phyloP scores from a whole-genome alignment of 2,113 vertebrate species.

The Bos javanicus region DNA sequence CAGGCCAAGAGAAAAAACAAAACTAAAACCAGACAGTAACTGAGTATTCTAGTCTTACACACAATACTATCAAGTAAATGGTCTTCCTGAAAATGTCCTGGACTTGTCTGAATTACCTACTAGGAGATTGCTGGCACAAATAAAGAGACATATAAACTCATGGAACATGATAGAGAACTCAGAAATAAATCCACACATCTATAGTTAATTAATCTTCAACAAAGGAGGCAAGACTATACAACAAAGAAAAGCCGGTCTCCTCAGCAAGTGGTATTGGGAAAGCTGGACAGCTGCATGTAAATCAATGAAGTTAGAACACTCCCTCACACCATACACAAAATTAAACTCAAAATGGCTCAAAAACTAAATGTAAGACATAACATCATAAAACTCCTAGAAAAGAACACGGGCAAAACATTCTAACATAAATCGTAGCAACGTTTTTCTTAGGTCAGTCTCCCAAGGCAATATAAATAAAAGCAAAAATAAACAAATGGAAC shows the following conservation, averaged over 20 bases:
- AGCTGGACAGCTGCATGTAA: not conserved
- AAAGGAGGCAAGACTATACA: not conserved
- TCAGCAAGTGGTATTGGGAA: not conserved
- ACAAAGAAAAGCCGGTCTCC: not conserved
- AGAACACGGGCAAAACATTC: not conserved
- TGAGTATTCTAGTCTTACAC: not conserved
- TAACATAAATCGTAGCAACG: not conserved
- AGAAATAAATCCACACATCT: not conserved
- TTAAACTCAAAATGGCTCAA: not conserved
- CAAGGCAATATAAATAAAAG: not conserved
- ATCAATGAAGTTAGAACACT: not conserved
- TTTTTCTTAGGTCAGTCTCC: not conserved
- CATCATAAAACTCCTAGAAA: not conserved
- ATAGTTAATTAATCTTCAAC: not conserved
- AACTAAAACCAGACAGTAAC: not conserved
- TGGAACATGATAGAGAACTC: not conserved
- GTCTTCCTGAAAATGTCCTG: not conserved
- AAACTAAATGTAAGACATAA: not conserved
- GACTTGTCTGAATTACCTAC: not conserved
- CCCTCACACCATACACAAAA: not conserved
- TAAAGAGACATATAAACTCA: not conserved
- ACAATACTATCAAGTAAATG: not conserved
- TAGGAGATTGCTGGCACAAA: not conserved
- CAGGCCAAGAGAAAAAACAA: conserved; percentile 9
- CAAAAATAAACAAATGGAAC: not conserved